A percentile compares a stretch with the other conserved stretches of the same genome.
Evolutionary conservation across 2,888 invertebrate species (phyloP).

Genomic region (Microdon myrmicae): DNA sequence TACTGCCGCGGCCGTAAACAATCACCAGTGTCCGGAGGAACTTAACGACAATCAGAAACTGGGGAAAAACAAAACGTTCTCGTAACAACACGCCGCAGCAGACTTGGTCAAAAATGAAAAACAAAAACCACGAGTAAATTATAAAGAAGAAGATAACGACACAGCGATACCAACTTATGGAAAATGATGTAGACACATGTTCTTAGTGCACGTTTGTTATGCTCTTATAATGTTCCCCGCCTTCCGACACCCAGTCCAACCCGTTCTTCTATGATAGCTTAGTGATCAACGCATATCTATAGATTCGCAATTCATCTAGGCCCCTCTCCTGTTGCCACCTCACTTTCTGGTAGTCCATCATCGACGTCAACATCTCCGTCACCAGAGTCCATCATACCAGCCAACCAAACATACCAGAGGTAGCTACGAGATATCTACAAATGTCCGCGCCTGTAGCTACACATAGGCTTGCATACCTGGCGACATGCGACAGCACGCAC

Average conservation of each 20-base stretch:
- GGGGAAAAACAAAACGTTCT: slow-evolving; percentile 35
- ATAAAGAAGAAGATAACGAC: slow-evolving; percentile 12
- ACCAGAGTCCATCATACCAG: slow-evolving; percentile 41
- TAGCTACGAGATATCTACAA: slow-evolving; percentile 54
- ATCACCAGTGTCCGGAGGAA: slow-evolving; percentile 27
- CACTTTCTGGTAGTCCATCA: slow-evolving; percentile 14
- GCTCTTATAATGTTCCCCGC: slow-evolving; percentile 9
- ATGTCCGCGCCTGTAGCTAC: slow-evolving; percentile 53
- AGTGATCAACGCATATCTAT: slow-evolving; percentile 37
- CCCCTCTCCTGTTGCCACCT: slow-evolving; percentile 7
- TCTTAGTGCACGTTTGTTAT: slow-evolving; percentile 29
- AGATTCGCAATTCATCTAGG: slow-evolving; percentile 42
- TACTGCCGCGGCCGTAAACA: slow-evolving; percentile 41
- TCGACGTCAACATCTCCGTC: slow-evolving; percentile 40
- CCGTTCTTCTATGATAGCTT: slow-evolving; percentile 34
- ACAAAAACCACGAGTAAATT: background rate
- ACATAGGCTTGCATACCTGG: slow-evolving; percentile 43
- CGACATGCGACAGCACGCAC: slow-evolving; percentile 44
- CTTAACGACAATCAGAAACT: slow-evolving; percentile 46
- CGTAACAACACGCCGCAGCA: slow-evolving; percentile 42
- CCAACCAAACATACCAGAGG: slow-evolving; percentile 37
- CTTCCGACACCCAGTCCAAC: slow-evolving; percentile 3
- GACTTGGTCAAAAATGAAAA: background rate
- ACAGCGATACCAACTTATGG: slow-evolving; percentile 45
- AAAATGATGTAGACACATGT: slow-evolving; percentile 52